Percentiles rank a stretch among this genome's conserved stretches.
phyloP scores from a whole-genome alignment of 1,140 invertebrate species.

The Drosophila orena region DNA sequence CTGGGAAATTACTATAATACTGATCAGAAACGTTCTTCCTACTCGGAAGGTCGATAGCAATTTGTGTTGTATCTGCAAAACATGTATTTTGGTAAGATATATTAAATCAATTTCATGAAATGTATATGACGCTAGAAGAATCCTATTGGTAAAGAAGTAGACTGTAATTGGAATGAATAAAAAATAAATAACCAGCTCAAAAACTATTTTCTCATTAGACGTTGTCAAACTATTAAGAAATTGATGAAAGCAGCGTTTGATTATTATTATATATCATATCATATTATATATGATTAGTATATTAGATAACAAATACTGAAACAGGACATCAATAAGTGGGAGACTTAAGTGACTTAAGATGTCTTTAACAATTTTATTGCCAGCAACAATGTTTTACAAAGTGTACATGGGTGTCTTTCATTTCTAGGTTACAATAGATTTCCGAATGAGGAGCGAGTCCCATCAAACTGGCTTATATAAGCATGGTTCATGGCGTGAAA shows the following conservation, averaged over 20 bases:
- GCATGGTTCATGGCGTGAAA: neutral
- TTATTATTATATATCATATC: no score
- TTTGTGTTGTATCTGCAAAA: constrained; percentile 6
- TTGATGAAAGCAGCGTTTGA: no score
- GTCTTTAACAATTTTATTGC: constrained; percentile 53
- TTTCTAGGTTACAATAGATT: constrained; percentile 3
- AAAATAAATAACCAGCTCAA: constrained; percentile 26
- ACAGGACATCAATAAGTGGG: no score
- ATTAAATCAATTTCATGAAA: neutral
- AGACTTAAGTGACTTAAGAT: neutral
- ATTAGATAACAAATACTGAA: no score
- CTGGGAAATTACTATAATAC: neutral
- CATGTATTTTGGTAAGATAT: constrained; percentile 5
- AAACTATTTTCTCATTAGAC: neutral
- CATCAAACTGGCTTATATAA: constrained; percentile 38
- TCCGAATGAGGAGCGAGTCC: neutral
- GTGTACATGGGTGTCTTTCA: constrained; percentile 12
- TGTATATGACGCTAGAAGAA: constrained; percentile 37
- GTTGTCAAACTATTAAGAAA: no score
- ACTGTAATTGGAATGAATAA: constrained; percentile 20
- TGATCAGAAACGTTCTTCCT: constrained; percentile 17
- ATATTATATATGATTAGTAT: no score
- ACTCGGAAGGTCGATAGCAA: constrained; percentile 11
- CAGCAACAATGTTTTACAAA: constrained; percentile 8
- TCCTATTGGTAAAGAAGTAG: constrained; percentile 35